Conservation (phyloP, 2,888 invertebrate species). For the Parnassius apollo region DNA sequence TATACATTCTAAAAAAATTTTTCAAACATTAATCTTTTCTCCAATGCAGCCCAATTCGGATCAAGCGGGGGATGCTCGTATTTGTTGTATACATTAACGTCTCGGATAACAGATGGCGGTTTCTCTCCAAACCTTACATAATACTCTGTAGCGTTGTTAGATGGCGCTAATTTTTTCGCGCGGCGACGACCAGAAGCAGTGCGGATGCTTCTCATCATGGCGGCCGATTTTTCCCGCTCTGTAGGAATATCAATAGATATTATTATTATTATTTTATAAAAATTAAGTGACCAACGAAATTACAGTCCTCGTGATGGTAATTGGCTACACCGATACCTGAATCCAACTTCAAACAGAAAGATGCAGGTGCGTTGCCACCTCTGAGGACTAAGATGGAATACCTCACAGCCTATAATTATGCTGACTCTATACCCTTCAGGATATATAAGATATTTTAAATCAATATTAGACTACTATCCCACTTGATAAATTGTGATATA, state of each 20-base stretch:
- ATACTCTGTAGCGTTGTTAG: constrained; percentile 27
- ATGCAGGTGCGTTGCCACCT: no score
- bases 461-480: no score
- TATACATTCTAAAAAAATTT: not conserved
- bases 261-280: no score
- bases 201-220: constrained; percentile 65
- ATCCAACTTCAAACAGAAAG: no score
- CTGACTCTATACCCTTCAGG: no score
- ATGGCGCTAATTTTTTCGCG: constrained; percentile 23
- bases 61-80: constrained; percentile 43
- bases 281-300: no score
- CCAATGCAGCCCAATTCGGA: constrained; percentile 64
- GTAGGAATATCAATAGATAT: not conserved
- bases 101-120: constrained; percentile 36
- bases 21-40: constrained; percentile 50
- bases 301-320: no score
- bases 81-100: constrained; percentile 33
- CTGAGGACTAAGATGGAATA: no score
- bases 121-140: constrained; percentile 42
- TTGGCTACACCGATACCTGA: no score
- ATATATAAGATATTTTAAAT: no score
- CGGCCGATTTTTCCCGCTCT: constrained; percentile 61
- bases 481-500: no score
- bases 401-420: no score
- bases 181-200: constrained; percentile 55